Conservation (phyloP, 1,140 invertebrate genomes). For the Zaprionus taronus region DNA sequence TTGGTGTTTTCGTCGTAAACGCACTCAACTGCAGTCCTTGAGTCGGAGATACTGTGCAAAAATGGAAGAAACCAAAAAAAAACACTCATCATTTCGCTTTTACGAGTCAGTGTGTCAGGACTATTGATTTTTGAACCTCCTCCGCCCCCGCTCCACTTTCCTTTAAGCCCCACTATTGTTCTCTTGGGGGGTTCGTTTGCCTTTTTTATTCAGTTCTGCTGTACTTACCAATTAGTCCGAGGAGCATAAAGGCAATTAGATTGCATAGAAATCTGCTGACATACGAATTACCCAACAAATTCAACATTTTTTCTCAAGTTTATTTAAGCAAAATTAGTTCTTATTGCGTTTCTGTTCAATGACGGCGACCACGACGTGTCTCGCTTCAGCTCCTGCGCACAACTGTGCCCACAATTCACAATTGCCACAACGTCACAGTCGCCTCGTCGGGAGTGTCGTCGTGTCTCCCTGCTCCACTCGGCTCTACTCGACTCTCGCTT, state of each 20-base stretch:
- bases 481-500: slow-evolving; percentile 59
- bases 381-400: slow-evolving; percentile 66
- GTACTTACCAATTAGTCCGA: slow-evolving; percentile 50
- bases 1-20: slow-evolving; percentile 86
- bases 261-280: slow-evolving; percentile 18
- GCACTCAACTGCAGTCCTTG: slow-evolving; percentile 85
- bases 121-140: slow-evolving; percentile 65
- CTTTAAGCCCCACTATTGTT: background rate
- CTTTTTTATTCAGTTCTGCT: background rate
- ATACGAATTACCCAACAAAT: slow-evolving; percentile 25
- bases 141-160: background rate
- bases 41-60: slow-evolving; percentile 39
- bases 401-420: slow-evolving; percentile 51
- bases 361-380: slow-evolving; percentile 50
- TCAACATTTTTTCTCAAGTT: slow-evolving; percentile 35
- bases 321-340: background rate
- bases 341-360: background rate
- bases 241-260: slow-evolving; percentile 19
- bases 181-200: background rate
- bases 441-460: background rate
- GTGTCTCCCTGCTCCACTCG: background rate
- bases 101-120: slow-evolving; percentile 65
- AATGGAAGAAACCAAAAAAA: slow-evolving; percentile 9
- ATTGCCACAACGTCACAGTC: slow-evolving; percentile 2
- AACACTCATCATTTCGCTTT: slow-evolving; percentile 24